Evolutionary conservation across 2,797 vertebrate genomes (phyloP).

Genomic region (Borostomias antarcticus): DNA sequence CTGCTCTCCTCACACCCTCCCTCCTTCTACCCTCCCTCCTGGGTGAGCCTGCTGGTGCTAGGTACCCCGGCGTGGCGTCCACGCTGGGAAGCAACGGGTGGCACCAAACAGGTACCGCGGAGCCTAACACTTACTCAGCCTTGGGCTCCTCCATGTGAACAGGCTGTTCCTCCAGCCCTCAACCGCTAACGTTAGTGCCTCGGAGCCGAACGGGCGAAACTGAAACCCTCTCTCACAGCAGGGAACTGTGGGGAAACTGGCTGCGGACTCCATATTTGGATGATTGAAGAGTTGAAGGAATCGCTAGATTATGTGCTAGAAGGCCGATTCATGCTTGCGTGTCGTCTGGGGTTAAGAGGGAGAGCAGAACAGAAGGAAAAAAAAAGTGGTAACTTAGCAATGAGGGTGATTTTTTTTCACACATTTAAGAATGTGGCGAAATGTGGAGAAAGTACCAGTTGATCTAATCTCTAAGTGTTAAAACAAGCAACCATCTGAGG

Average conservation of each 20-base stretch:
- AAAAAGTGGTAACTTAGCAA: too few relatives aligned
- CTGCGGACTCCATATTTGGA: neutral
- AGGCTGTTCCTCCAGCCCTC: conserved; percentile 25
- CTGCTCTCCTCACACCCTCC: conserved; percentile 31
- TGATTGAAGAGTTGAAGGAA: too few relatives aligned
- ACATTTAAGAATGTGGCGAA: too few relatives aligned
- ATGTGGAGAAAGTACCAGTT: neutral
- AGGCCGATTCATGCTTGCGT: too few relatives aligned
- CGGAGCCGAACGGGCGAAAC: conserved; percentile 3
- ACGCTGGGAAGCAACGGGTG: conserved; percentile 68
- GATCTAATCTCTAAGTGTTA: neutral
- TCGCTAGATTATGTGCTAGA: too few relatives aligned
- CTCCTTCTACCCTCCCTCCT: conserved; percentile 33
- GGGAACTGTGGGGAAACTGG: neutral
- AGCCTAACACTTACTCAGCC: conserved; percentile 69
- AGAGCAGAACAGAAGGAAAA: too few relatives aligned
- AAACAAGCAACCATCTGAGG: too few relatives aligned
- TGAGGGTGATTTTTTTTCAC: too few relatives aligned
- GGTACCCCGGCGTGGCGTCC: conserved; percentile 35
- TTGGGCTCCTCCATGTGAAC: conserved; percentile 50
- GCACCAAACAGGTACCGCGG: conserved; percentile 75
- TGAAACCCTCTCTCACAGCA: neutral
- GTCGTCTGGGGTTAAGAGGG: too few relatives aligned
- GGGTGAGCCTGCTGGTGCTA: neutral
- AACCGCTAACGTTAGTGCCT: neutral